Conservation (phyloP, 2,113 vertebrate species). For the Otis tarda region DNA sequence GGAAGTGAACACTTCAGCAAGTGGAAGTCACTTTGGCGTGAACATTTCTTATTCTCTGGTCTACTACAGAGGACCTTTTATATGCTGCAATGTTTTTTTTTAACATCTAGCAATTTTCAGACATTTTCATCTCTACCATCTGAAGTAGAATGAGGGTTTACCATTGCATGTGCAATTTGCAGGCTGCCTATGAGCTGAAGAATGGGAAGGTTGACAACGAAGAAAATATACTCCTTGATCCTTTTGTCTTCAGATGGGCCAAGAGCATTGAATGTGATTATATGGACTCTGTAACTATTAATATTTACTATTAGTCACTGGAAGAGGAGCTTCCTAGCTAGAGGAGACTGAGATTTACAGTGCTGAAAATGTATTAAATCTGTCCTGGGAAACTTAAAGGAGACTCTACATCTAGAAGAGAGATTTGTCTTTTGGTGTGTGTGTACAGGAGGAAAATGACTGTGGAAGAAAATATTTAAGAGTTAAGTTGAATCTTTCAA, state of each 20-base stretch:
- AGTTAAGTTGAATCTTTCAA: not conserved
- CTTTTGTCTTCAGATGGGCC: not conserved
- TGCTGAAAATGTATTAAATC: not conserved
- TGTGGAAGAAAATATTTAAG: not conserved
- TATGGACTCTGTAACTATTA: not conserved
- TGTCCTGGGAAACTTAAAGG: not conserved
- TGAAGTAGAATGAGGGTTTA: not conserved
- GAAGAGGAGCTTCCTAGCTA: not conserved
- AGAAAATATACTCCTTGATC: not conserved
- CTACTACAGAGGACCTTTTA: not conserved
- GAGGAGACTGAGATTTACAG: not conserved
- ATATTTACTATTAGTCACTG: not conserved
- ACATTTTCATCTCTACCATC: not conserved
- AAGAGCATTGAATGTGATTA: not conserved
- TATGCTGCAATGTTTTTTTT: not conserved
- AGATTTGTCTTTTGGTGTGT: not conserved
- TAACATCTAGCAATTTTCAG: not conserved
- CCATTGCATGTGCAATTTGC: not conserved
- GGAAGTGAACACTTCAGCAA: not conserved
- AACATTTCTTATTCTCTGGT: not conserved
- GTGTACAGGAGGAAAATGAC: rapidly evolving
- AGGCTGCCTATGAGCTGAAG: not conserved
- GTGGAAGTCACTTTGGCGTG: not conserved
- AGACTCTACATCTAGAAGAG: not conserved
- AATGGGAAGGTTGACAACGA: not conserved